phyloP scores from a whole-genome alignment of 2,113 vertebrate genomes.

The Catharus minimus region DNA sequence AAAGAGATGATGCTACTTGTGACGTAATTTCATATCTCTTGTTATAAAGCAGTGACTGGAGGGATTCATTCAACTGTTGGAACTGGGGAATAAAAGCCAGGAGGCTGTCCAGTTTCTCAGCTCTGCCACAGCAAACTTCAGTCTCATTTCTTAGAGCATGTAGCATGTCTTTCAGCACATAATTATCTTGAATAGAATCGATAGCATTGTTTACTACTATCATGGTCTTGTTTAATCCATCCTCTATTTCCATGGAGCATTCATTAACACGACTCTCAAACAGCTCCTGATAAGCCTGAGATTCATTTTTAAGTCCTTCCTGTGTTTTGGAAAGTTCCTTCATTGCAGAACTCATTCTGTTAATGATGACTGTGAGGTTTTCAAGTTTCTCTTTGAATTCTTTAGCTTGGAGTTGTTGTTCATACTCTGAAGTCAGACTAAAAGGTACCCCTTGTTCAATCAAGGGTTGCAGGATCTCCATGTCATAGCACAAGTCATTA shows the following conservation, averaged over 20 bases:
- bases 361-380: conserved; percentile 57
- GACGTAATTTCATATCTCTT: conserved; percentile 30
- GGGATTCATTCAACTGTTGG: conserved; percentile 70
- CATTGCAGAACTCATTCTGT: conserved; percentile 54
- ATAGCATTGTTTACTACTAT: conserved; percentile 75
- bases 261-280: conserved; percentile 68
- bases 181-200: conserved; percentile 79
- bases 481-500: conserved; percentile 78
- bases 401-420: conserved; percentile 58
- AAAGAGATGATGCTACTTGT: conserved; percentile 12
- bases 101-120: conserved; percentile 58
- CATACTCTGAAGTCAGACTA: conserved; percentile 30
- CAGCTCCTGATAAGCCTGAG: conserved; percentile 36
- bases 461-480: conserved; percentile 80
- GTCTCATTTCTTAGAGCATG: conserved; percentile 8
- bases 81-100: conserved; percentile 66
- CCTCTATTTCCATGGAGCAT: conserved; percentile 74
- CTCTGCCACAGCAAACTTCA: conserved; percentile 41
- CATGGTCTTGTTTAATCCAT: conserved; percentile 81
- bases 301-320: conserved; percentile 69
- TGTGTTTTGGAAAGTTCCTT: conserved; percentile 64
- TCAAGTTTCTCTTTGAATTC: conserved; percentile 59
- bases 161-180: conserved; percentile 55
- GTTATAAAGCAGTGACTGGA: conserved; percentile 45
- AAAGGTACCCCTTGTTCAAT: conserved; percentile 72